phyloP scores from a whole-genome alignment of 1,140 invertebrate species.

The Heliconius congener region DNA sequence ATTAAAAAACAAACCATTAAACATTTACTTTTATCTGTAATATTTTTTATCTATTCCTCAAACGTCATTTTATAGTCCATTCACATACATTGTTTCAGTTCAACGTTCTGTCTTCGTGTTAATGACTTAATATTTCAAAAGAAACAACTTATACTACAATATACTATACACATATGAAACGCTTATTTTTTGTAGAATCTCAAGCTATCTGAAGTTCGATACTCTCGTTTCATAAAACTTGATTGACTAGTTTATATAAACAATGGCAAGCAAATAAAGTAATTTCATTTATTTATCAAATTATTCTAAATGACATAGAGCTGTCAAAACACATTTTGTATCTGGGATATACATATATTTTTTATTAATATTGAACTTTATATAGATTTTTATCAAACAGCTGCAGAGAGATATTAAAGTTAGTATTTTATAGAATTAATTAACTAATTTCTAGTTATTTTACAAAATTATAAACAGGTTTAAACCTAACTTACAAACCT shows the following conservation, averaged over 20 bases:
- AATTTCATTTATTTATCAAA: not conserved
- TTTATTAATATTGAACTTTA: not conserved
- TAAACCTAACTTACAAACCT: not conserved
- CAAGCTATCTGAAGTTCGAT: conserved; percentile 15
- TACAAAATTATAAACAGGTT: not conserved
- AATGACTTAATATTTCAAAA: conserved; percentile 17
- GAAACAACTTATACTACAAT: conserved; percentile 1
- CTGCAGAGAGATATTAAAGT: no score
- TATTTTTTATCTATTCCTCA: conserved; percentile 10
- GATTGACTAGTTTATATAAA: not conserved
- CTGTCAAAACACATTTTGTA: not conserved
- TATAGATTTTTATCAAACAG: not conserved
- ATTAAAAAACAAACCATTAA: conserved; percentile 1
- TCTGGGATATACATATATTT: not conserved
- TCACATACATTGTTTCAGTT: conserved; percentile 21
- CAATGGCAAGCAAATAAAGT: not conserved
- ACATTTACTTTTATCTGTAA: not conserved
- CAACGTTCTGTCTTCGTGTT: conserved; percentile 11
- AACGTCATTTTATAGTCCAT: conserved; percentile 14
- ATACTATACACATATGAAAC: not conserved
- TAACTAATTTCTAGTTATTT: not conserved
- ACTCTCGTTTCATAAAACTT: conserved; percentile 19
- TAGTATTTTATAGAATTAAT: no score
- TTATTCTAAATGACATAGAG: not conserved
- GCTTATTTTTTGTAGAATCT: not conserved